These are phyloP conservation scores for Henicopernis longicauda DNA, from an alignment of 2,113 vertebrate genomes.

Conservation along the genomic window DNA sequence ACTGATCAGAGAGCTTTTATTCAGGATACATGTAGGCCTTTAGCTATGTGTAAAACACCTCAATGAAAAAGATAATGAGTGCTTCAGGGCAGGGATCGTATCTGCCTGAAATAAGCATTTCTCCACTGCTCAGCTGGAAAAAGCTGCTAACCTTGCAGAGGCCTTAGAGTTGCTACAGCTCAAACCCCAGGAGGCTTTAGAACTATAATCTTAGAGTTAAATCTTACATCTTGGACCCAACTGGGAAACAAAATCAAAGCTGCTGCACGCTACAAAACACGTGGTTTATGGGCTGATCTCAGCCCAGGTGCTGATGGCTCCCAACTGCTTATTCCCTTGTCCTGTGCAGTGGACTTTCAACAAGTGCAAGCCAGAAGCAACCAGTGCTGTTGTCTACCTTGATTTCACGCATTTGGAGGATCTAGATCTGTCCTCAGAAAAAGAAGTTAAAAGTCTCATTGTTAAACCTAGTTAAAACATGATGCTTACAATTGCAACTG, in stretches of 20 bases:
- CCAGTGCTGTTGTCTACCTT: background rate
- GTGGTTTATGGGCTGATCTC: accelerated
- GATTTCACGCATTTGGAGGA: background rate
- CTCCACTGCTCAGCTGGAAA: background rate
- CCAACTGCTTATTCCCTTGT: background rate
- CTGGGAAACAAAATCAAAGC: background rate
- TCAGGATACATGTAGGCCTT: background rate
- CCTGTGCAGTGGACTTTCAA: background rate
- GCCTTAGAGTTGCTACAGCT: background rate
- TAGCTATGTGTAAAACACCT: background rate
- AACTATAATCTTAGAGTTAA: background rate
- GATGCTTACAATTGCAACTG: background rate
- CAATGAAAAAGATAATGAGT: background rate
- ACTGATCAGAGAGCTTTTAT: background rate
- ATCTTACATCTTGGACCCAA: background rate
- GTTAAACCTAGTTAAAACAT: background rate
- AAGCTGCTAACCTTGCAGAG: background rate
- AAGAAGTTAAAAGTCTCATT: background rate
- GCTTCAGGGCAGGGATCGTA: background rate
- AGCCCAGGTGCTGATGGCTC: background rate
- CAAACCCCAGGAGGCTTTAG: background rate
- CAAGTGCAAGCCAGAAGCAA: background rate
- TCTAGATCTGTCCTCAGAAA: background rate
- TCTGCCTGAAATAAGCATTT: background rate
- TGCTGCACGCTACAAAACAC: background rate